Conservation (phyloP, 2,113 vertebrate genomes). For the Dolichotis patagonum region DNA sequence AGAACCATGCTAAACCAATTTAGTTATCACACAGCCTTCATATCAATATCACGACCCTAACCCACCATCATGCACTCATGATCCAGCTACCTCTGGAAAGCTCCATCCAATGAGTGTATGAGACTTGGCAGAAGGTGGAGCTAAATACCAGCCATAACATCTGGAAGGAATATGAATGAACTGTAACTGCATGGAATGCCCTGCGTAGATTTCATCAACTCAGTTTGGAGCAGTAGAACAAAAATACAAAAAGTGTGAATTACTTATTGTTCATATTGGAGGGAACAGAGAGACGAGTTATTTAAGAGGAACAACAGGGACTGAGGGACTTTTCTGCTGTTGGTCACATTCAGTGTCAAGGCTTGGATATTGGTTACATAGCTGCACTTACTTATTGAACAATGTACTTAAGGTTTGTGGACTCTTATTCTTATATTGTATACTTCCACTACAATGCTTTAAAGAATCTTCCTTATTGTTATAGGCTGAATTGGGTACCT, state of each 20-base stretch:
- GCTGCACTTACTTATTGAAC: not conserved
- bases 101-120: not conserved
- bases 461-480: not conserved
- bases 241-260: not conserved
- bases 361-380: not conserved
- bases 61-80: not conserved
- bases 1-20: not conserved
- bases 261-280: not conserved
- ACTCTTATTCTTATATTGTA: not conserved
- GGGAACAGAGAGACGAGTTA: fast-evolving
- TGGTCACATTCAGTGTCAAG: not conserved
- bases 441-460: not conserved
- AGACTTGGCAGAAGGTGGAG: not conserved
- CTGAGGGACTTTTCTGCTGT: not conserved
- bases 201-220: not conserved
- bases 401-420: not conserved
- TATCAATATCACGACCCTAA: not conserved
- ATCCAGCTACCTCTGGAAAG: not conserved
- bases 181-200: not conserved
- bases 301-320: not conserved
- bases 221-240: not conserved
- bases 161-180: not conserved
- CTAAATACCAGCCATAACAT: not conserved
- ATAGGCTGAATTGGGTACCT: not conserved
- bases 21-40: not conserved